Evolutionary conservation across 2,888 invertebrate species (phyloP).

Genomic region (Plagodis dolabraria): DNA sequence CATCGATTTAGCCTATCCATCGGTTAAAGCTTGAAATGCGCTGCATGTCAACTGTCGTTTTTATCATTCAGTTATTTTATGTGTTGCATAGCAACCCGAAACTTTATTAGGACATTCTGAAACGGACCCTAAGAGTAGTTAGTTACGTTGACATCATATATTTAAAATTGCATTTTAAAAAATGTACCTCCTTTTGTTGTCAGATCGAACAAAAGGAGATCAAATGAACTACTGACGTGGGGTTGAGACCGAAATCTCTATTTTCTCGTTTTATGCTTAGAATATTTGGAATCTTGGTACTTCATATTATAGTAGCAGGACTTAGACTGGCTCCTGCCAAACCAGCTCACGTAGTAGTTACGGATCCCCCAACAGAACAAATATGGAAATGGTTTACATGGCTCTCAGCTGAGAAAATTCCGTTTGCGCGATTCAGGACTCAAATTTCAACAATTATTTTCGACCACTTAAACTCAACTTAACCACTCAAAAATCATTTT

Average conservation of each 20-base stretch:
- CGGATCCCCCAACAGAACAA: conserved; percentile 13
- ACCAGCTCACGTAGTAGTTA: conserved; percentile 18
- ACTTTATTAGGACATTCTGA: too few relatives aligned
- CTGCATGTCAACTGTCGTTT: too few relatives aligned
- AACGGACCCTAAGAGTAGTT: too few relatives aligned
- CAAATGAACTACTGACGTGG: conserved; percentile 17
- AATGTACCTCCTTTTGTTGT: too few relatives aligned
- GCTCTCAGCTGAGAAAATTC: conserved; percentile 2
- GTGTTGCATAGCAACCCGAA: too few relatives aligned
- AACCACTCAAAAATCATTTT: neutral
- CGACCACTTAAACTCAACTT: neutral
- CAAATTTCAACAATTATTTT: neutral
- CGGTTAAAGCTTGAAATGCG: too few relatives aligned
- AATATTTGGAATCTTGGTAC: conserved; percentile 5
- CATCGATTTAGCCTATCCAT: too few relatives aligned
- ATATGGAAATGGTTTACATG: neutral
- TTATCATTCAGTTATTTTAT: too few relatives aligned
- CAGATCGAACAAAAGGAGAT: conserved; percentile 13
- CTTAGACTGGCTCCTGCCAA: conserved; percentile 15
- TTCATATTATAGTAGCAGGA: conserved; percentile 14
- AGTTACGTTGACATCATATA: too few relatives aligned
- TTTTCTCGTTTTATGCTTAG: neutral
- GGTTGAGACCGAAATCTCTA: conserved; percentile 10
- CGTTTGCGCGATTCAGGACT: conserved; percentile 3
- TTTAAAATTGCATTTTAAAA: too few relatives aligned